Base-by-base conservation (phyloP, 2,888 invertebrate genomes). In the Merodon equestris region DNA sequence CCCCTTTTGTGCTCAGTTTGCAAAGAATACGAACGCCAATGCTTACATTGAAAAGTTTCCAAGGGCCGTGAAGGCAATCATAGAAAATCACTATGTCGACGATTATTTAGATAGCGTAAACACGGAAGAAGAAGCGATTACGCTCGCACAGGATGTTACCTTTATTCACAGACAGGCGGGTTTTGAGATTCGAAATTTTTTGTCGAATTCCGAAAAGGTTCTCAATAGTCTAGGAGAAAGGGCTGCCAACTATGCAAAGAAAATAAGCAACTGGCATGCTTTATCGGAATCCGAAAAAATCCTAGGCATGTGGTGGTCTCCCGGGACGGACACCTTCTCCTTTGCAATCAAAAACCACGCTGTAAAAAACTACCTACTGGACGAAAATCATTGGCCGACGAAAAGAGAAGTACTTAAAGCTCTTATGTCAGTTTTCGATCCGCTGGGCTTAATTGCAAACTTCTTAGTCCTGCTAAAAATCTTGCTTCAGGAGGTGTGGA, bases 381-480 rank as follows among this genome's bases (percentile, higher is more conserved):
- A 10, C 13, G 67, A 44, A 57, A 13, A 36, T 40, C 12, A n/a
- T n/a, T 40, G 40, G 40, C 51, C 68, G 3, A 53, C 58, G 17
- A 68, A 60, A 57, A 15, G 70, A 15, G 42, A 61, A 42, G 10
- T 61, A 0, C 17, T 70, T 1, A 40, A 13, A 13, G 4, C 56
- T 10, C 17, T 61, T 0, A 63, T 71, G 71, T 50, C 48, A 12
- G 14, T 71, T 18, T 71, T 56, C 12, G 61, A 71, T 9, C 71
- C 50, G 3, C 13, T 71, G 1, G 61, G 61, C 3, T 2, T 71
- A 42, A 50, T 71, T 5, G 50, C 61, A 0, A 56, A 56, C 12
- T 48, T 56, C 9, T 4, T 36, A 13, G 48, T 84, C 0, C 38
- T 75, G 12, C 71, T 82, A 5, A 53, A 68, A 34, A 51, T 50